These are phyloP conservation scores for Enteromius paludinosus DNA, from an alignment of 2,797 vertebrate species.

Conservation along the genomic window DNA sequence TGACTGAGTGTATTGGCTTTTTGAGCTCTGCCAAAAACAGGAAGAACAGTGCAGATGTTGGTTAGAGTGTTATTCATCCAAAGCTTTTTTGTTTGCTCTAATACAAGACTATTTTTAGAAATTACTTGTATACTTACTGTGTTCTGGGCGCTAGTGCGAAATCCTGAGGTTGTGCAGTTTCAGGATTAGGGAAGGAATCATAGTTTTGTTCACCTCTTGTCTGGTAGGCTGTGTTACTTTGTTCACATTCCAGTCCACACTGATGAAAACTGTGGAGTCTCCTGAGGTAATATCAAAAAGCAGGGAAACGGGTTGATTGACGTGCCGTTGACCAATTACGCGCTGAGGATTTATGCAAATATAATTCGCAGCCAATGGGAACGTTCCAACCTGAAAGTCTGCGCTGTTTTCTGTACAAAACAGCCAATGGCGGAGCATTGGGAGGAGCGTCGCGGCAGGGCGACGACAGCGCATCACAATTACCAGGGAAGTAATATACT, in stretches of 20 bases:
- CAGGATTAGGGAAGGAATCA: conserved; percentile 2
- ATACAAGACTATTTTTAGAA: background rate
- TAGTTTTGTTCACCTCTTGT: conserved; percentile 19
- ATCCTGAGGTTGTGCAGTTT: conserved; percentile 2
- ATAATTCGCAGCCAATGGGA: conserved; percentile 37
- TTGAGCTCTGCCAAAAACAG: conserved; percentile 38
- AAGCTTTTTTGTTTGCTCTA: conserved; percentile 2
- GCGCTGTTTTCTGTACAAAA: conserved; percentile 41
- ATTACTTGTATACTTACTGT: conserved; percentile 45
- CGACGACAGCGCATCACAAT: conserved; percentile 34
- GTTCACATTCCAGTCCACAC: conserved; percentile 40
- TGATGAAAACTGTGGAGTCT: conserved; percentile 45
- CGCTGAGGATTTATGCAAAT: background rate
- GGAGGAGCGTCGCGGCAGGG: conserved; percentile 52
- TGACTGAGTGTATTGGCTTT: conserved; percentile 1
- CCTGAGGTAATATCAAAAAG: conserved; percentile 46
- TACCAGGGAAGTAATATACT: background rate
- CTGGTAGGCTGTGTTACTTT: conserved; percentile 18
- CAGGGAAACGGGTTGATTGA: conserved; percentile 55
- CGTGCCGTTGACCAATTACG: conserved; percentile 49
- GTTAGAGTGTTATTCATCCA: background rate
- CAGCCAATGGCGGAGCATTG: conserved; percentile 51
- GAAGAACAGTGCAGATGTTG: conserved; percentile 43
- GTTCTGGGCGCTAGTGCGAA: background rate
- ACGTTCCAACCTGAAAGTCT: conserved; percentile 26